Percentiles rank a stretch among this genome's conserved stretches.
These are phyloP conservation scores for Pandemis corylana DNA, from an alignment of 2,888 invertebrate species.

Conservation along the genomic window DNA sequence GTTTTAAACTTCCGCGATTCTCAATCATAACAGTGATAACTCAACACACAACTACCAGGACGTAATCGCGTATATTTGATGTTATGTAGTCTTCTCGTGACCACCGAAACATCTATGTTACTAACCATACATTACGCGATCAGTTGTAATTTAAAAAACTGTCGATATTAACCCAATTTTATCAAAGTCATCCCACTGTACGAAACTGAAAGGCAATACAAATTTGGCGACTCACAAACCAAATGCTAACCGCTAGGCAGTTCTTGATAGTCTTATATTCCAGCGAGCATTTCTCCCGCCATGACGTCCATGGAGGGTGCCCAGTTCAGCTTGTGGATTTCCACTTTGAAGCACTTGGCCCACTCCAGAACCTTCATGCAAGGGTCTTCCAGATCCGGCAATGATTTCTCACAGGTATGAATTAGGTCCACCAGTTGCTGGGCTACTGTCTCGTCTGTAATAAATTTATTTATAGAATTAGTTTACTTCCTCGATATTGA, in stretches of 20 bases:
- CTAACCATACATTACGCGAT: too few relatives aligned
- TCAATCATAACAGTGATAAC: too few relatives aligned
- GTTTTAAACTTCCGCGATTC: too few relatives aligned
- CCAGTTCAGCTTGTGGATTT: conserved; percentile 67
- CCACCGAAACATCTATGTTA: too few relatives aligned
- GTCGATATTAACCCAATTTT: too few relatives aligned
- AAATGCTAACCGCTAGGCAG: too few relatives aligned
- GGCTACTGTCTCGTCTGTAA: conserved; percentile 62
- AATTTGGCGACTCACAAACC: too few relatives aligned
- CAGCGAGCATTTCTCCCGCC: conserved; percentile 60
- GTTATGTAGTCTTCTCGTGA: too few relatives aligned
- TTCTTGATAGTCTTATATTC: conserved; percentile 46
- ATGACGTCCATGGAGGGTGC: conserved; percentile 61
- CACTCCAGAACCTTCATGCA: conserved; percentile 57
- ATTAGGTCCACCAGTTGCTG: conserved; percentile 58
- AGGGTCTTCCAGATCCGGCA: conserved; percentile 46
- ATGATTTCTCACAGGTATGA: conserved; percentile 55
- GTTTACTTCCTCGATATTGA: not conserved
- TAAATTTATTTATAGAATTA: not conserved
- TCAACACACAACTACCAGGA: too few relatives aligned
- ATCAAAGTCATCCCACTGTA: too few relatives aligned
- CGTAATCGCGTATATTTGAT: too few relatives aligned
- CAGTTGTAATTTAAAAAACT: too few relatives aligned
- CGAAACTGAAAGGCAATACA: not conserved
- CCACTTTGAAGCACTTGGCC: conserved; percentile 64